These are phyloP conservation scores for Psococerastis gibbosa DNA, from an alignment of 2,888 invertebrate species.

Conservation along the genomic window DNA sequence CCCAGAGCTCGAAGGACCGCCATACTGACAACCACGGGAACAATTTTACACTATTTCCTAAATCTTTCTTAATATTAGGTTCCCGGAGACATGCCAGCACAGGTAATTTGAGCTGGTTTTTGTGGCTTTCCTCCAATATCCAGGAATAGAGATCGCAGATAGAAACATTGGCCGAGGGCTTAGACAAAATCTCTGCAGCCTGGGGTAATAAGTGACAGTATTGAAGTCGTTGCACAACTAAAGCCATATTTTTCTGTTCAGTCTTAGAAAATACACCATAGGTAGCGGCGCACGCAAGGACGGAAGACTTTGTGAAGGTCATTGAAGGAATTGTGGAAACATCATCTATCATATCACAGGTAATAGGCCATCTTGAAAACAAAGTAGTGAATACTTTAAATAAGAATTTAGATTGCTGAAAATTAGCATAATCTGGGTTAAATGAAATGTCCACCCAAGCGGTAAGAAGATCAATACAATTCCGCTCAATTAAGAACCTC, in stretches of 20 bases:
- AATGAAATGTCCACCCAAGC: conserved; percentile 40
- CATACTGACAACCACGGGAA: conserved; percentile 21
- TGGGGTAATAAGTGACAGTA: conserved; percentile 18
- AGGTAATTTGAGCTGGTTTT: conserved; percentile 32
- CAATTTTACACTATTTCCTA: conserved; percentile 26
- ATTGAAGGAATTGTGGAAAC: conserved; percentile 31
- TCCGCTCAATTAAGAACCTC: conserved; percentile 37
- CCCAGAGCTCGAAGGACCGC: conserved; percentile 3
- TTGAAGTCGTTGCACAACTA: conserved; percentile 1
- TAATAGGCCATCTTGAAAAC: conserved; percentile 36
- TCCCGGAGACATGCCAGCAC: conserved; percentile 33
- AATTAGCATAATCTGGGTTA: conserved; percentile 28
- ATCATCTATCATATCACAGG: conserved; percentile 35
- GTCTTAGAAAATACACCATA: conserved; percentile 19
- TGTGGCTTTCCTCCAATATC: conserved; percentile 32
- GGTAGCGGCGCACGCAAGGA: conserved; percentile 28
- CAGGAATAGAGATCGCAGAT: conserved; percentile 33
- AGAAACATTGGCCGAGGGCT: conserved; percentile 21
- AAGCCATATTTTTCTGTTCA: conserved; percentile 12
- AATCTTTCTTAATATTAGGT: conserved; percentile 27
- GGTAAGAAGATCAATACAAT: conserved; percentile 36
- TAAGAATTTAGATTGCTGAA: conserved; percentile 13
- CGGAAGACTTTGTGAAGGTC: conserved; percentile 32
- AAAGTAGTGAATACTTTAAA: conserved; percentile 30
- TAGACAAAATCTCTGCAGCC: conserved; percentile 32